Percentiles rank a stretch among this genome's conserved stretches.
Evolutionary conservation across 2,113 vertebrate genomes (phyloP).

Genomic region (Solenodon paradoxus): DNA sequence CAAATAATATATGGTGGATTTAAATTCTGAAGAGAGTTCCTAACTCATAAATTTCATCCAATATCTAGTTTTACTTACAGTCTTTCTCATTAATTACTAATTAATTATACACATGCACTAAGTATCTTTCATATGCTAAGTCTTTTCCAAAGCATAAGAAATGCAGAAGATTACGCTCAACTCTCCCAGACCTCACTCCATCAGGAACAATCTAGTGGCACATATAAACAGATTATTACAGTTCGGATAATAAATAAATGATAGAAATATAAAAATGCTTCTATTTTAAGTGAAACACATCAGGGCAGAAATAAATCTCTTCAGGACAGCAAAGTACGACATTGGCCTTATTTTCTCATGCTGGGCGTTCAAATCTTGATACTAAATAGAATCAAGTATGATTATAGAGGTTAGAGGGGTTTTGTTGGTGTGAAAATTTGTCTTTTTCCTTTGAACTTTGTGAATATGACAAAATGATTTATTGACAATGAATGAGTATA

Average conservation of each 20-base stretch:
- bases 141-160: background rate
- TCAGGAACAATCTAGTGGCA: background rate
- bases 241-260: background rate
- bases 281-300: slow-evolving; percentile 14
- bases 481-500: background rate
- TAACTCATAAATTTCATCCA: background rate
- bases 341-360: background rate
- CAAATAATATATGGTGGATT: background rate
- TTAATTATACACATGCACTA: background rate
- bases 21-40: background rate
- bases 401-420: slow-evolving; percentile 9
- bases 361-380: background rate
- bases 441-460: slow-evolving; percentile 31
- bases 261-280: background rate
- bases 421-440: background rate
- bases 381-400: background rate
- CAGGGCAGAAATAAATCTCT: slow-evolving; percentile 22
- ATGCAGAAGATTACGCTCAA: background rate
- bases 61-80: background rate
- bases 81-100: background rate
- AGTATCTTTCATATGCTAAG: background rate
- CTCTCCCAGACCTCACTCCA: fast-evolving
- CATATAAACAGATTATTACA: background rate
- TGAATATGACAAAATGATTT: slow-evolving; percentile 57
- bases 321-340: background rate